Conservation (phyloP, 2,888 invertebrate genomes). For the Protonemura montana region DNA sequence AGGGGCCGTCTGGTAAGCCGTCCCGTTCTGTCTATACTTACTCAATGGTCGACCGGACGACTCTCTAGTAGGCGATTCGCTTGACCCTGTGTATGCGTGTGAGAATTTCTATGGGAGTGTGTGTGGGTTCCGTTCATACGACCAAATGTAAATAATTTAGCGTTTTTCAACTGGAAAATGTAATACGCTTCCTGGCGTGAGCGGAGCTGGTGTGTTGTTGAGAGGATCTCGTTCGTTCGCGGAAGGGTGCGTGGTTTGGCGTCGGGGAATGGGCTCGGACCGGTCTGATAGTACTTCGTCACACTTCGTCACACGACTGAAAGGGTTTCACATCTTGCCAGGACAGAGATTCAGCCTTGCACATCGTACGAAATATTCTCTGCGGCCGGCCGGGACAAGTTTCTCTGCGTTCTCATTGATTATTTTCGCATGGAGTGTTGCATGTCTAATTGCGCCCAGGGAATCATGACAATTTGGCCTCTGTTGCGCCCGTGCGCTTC, state of each 20-base stretch:
- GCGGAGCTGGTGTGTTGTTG: not conserved
- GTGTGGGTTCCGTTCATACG: not conserved
- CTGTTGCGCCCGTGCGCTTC: no score
- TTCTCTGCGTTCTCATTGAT: not conserved
- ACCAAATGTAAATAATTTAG: not conserved
- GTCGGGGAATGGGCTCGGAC: not conserved
- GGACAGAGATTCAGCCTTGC: not conserved
- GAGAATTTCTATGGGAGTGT: not conserved
- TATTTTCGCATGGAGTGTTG: not conserved
- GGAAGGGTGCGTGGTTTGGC: not conserved
- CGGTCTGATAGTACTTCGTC: not conserved
- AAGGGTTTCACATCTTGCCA: not conserved
- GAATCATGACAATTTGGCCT: not conserved
- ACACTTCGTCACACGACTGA: not conserved
- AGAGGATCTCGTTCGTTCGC: not conserved
- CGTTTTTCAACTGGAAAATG: slow-evolving; percentile 12
- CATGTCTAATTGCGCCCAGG: not conserved
- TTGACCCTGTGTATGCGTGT: not conserved
- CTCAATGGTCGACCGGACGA: not conserved
- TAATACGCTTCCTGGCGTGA: not conserved
- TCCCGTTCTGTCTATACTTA: not conserved
- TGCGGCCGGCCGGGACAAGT: not conserved
- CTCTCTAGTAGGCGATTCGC: not conserved
- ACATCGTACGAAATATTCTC: not conserved
- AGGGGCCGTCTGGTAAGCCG: slow-evolving; percentile 48